phyloP scores from a whole-genome alignment of 1,140 invertebrate species.

The Drosophila subobscura region DNA sequence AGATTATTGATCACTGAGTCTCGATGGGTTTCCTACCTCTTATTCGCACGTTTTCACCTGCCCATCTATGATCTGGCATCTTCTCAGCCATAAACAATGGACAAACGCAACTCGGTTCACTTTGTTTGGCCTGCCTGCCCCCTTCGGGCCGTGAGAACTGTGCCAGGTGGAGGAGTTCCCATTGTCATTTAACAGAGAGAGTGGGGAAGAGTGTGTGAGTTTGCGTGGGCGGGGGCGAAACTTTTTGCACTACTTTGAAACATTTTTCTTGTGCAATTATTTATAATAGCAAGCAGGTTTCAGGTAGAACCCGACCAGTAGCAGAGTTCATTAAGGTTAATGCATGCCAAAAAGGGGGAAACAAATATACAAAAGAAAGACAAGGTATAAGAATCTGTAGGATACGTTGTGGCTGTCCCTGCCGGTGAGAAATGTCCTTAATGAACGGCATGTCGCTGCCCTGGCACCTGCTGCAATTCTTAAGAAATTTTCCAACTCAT shows the following conservation, averaged over 20 bases:
- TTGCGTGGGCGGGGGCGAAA: conserved; percentile 25
- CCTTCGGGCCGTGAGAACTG: conserved; percentile 63
- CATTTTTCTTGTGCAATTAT: conserved; percentile 81
- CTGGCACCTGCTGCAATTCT: conserved; percentile 70
- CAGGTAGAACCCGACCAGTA: conserved; percentile 45
- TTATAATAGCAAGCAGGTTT: conserved; percentile 71
- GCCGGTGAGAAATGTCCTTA: conserved; percentile 29
- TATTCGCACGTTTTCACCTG: too few species aligned
- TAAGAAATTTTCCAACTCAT: conserved; percentile 52
- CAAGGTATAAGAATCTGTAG: conserved; percentile 40
- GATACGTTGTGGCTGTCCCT: conserved; percentile 11
- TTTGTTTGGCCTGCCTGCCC: conserved; percentile 34
- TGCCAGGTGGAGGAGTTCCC: conserved; percentile 69
- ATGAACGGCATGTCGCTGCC: conserved; percentile 42
- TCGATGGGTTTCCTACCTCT: too few species aligned
- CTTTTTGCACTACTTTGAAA: conserved; percentile 57
- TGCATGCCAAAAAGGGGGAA: conserved; percentile 66
- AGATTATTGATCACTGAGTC: too few species aligned
- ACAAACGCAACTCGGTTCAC: conserved; percentile 26
- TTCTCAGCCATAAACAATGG: too few species aligned
- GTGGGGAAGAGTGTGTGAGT: background rate
- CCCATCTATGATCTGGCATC: too few species aligned
- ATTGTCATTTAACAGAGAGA: conserved; percentile 35
- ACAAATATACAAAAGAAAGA: conserved; percentile 45
- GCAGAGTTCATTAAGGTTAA: conserved; percentile 76